Base-by-base conservation (phyloP, 2,797 vertebrate species). In the Scyliorhinus canicula region DNA sequence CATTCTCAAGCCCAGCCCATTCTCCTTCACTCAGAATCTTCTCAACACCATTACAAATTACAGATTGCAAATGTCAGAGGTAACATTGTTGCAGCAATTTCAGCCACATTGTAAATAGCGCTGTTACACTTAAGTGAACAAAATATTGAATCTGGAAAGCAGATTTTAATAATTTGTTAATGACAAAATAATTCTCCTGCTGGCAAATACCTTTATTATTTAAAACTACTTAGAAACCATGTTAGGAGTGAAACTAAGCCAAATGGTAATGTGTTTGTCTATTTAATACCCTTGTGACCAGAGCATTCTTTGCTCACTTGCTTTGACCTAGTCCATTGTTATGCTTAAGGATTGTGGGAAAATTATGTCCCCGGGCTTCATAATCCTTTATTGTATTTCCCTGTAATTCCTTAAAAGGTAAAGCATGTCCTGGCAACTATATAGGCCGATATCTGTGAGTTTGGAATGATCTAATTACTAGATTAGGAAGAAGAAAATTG, bases 11-110 rank as follows among this genome's bases (percentile, higher is more conserved):
- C 93, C 31, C 16, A 52, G 67, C 21, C 93, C 11, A 35, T 47
- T 52, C 44, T 52, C 12, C 47, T 71, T 31, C 44, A 31, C 65
- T 50, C 40, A 52, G 26, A 65, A 55, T 94, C 47, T 74, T 35
- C 93, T 21, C 26, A 69, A 31, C 67, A 31, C 69, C 67, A 71
- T 52, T 35, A 74, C 67, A 74, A 52, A 74, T 52, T 93, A 28
- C 93, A 69, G 47, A 52, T 93, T 94, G 47, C 31, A 74, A 35
- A 94, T 50, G 93, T 94, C 40, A 9, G 67, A 74, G 67, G 93
- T 71, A 69, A 71, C 40, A 74, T 4, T 94, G 91, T 93, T 94
- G 47, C 21, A 50, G 47, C 67, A 52, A n/a, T 71, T 35, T 69
- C n/a, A 74, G 31, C 67, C 44, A 90, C 52, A n/a, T 57, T 90